These are phyloP conservation scores for Oophaga sylvatica DNA, from an alignment of 2,797 vertebrate genomes.

Conservation along the genomic window DNA sequence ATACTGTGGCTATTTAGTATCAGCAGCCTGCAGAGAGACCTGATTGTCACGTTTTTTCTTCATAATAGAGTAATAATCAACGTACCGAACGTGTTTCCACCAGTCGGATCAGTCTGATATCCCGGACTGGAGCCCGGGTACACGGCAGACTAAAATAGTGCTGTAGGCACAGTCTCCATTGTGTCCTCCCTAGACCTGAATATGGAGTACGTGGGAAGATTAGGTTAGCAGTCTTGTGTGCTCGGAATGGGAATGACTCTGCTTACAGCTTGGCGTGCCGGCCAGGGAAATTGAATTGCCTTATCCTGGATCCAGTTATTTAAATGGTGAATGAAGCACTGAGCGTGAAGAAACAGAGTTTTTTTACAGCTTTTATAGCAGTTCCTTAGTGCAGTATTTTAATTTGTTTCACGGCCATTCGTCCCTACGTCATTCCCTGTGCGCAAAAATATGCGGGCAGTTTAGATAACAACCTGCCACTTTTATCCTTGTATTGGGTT, in stretches of 20 bases:
- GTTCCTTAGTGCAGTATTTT: conserved; percentile 5
- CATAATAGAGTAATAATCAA: conserved; percentile 26
- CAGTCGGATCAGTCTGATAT: not conserved
- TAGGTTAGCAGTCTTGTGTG: conserved; percentile 20
- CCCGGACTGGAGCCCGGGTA: conserved; percentile 30
- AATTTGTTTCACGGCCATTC: conserved; percentile 9
- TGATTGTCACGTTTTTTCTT: not conserved
- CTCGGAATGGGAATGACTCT: conserved; percentile 16
- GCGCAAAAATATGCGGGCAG: not conserved
- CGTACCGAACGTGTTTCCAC: not conserved
- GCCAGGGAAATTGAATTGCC: not conserved
- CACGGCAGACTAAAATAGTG: conserved; percentile 35
- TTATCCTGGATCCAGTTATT: conserved; percentile 19
- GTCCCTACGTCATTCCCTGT: conserved; percentile 13
- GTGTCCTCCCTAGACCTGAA: conserved; percentile 35
- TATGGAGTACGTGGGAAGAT: conserved; percentile 49
- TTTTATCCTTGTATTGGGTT: not conserved
- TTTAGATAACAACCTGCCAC: not conserved
- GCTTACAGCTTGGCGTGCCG: conserved; percentile 8
- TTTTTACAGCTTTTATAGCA: conserved; percentile 30
- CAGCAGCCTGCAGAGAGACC: conserved; percentile 13
- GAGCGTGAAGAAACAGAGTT: not conserved
- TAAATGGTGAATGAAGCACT: conserved; percentile 11
- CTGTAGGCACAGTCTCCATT: conserved; percentile 12
- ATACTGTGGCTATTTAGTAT: conserved; percentile 2